Evolutionary conservation across 2,113 vertebrate genomes (phyloP).

Genomic region (Australoheros scitulus): DNA sequence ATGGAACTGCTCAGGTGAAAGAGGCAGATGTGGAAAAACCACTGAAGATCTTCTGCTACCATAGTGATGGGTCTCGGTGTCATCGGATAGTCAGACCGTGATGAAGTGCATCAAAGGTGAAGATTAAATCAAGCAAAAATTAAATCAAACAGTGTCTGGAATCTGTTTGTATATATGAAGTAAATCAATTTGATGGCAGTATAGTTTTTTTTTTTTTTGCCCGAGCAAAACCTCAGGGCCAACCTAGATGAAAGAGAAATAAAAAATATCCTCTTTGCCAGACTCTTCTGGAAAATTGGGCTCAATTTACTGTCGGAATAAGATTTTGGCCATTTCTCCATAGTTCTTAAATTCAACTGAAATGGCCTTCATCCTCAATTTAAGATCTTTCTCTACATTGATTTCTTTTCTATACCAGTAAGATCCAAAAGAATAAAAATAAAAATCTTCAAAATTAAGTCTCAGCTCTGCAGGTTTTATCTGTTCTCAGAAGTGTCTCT

Average conservation of each 20-base stretch:
- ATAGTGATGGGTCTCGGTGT: background rate
- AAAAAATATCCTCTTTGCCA: background rate
- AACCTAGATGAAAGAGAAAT: background rate
- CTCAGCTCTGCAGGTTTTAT: background rate
- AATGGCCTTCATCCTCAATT: background rate
- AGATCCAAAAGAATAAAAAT: background rate
- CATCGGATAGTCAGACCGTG: background rate
- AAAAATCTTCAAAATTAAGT: background rate
- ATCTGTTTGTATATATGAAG: background rate
- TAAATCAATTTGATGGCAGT: background rate
- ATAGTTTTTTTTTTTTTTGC: background rate
- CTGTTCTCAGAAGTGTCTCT: background rate
- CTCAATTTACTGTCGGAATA: background rate
- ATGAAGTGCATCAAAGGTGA: background rate
- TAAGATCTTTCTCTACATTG: background rate
- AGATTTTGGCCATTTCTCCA: background rate
- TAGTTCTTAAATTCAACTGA: background rate
- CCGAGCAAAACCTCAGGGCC: background rate
- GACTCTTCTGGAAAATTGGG: background rate
- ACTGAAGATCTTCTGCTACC: background rate
- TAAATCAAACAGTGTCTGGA: background rate
- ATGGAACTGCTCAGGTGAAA: background rate
- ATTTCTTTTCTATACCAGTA: background rate
- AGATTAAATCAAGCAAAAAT: constrained; percentile 4
- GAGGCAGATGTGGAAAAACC: background rate